These are phyloP conservation scores for Euspilapteryx auroguttella DNA, from an alignment of 2,888 invertebrate genomes.

Conservation along the genomic window DNA sequence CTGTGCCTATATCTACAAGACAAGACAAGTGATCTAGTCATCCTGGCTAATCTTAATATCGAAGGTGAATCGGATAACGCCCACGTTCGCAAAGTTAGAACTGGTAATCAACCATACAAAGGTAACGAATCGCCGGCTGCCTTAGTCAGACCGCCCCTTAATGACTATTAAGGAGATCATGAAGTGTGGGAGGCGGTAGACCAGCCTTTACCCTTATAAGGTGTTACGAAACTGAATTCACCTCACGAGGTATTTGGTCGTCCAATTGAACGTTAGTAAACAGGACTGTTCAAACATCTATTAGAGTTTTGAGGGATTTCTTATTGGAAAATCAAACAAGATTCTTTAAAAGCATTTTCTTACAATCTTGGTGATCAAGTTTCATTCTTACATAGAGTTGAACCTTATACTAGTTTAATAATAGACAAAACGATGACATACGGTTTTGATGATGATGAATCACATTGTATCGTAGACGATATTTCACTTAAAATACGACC, in stretches of 20 bases:
- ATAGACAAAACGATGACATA: too few relatives aligned
- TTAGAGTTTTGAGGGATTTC: too few relatives aligned
- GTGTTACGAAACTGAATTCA: constrained; percentile 15
- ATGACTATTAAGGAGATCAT: constrained; percentile 51
- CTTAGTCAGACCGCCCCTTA: constrained; percentile 44
- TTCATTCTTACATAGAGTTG: too few relatives aligned
- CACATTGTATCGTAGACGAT: constrained; percentile 20
- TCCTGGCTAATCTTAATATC: too few relatives aligned
- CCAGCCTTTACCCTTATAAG: constrained; percentile 34
- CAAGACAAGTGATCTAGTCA: too few relatives aligned
- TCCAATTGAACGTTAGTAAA: neutral
- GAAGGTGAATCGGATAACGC: constrained; percentile 31
- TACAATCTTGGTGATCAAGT: too few relatives aligned
- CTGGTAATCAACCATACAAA: constrained; percentile 41
- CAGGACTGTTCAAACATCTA: neutral
- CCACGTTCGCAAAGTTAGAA: constrained; percentile 35
- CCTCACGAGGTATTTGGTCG: constrained; percentile 2
- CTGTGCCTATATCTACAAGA: too few relatives aligned
- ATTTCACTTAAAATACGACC: constrained; percentile 28
- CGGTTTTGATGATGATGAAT: constrained; percentile 12
- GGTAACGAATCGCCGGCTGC: constrained; percentile 42
- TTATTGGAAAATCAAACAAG: constrained; percentile 1
- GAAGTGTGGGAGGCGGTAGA: constrained; percentile 34
- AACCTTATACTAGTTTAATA: too few relatives aligned
- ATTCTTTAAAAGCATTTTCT: too few relatives aligned